A percentile compares a stretch with the other conserved stretches of the same genome.
Evolutionary conservation across 2,888 invertebrate species (phyloP).

Genomic region (Priocnemis perturbator): DNA sequence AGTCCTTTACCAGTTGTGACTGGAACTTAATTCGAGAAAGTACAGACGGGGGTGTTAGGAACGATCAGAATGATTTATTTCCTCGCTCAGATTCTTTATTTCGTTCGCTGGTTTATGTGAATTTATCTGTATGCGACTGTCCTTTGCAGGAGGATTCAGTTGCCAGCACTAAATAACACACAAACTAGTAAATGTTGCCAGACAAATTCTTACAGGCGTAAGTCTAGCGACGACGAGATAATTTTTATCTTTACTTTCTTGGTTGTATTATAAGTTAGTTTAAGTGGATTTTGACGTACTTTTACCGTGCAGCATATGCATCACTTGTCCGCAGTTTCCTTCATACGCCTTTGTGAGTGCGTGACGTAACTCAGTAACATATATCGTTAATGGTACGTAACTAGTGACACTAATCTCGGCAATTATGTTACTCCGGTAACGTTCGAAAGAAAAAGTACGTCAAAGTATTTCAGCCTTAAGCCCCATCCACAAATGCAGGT

Average conservation of each 20-base stretch:
- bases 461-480: conserved; percentile 62
- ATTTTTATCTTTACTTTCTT: conserved; percentile 38
- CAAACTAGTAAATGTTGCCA: conserved; percentile 32
- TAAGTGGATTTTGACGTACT: conserved; percentile 61
- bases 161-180: no score
- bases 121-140: neutral
- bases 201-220: conserved; percentile 49
- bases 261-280: conserved; percentile 46
- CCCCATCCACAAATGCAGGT: conserved; percentile 44
- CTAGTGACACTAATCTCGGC: conserved; percentile 2
- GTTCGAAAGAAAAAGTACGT: conserved; percentile 43
- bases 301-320: conserved; percentile 18
- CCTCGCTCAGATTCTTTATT: neutral
- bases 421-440: no score
- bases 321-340: neutral
- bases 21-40: conserved; percentile 41
- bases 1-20: conserved; percentile 59
- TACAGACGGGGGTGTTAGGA: conserved; percentile 25
- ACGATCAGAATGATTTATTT: conserved; percentile 11
- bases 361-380: neutral
- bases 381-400: neutral
- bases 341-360: neutral
- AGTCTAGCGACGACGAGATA: conserved; percentile 35
- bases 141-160: no score
- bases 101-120: neutral